Base-by-base conservation (phyloP, 1,140 invertebrate genomes). In the Bombus soroeensis region DNA sequence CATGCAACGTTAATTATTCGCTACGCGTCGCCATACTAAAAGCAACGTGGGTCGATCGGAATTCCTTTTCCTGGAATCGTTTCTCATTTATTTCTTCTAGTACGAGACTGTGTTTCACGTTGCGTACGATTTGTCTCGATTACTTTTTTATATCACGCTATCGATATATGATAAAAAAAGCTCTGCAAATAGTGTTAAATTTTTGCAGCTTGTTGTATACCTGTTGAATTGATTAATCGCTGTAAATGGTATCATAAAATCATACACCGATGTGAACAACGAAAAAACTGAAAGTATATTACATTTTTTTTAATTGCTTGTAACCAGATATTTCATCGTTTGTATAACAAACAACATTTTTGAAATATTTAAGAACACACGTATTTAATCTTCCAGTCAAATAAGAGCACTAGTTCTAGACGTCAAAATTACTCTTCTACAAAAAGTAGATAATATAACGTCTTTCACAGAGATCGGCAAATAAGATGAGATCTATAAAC, bases 1-100 rank as follows among this genome's bases (percentile, higher is more conserved):
- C 25, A 62, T n/a, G 34, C 18, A 43, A 71, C 66, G 43, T 81
- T 81, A 64, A 70, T 80, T 80, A 80, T 34, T 71, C 66, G 22
- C 66, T 22, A 9, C 74, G 74, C n/a, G 34, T 8, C 34, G 3
- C 28, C 15, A 71, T 28, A 12, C 57, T 39, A 18, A 28, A 59
- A 28, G 34, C 25, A 28, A 76, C 28, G 28, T 37, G 3, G 13
- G 9, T 25, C 75, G 37, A 62, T 77, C 37, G 28, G 37, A 62
- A 76, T 76, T 76, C 25, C 53, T 39, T n/a, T 59, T n/a, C 25
- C 28, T 41, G 8, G 5, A 41, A 77, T 53, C 32, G 12, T 2
- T 59, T 28, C 8, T 76, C 13, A 15, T 73, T 41, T 41, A 18
- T 41, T 43, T 41, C 39, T 73, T 28, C 15, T 3, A 12, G 25